phyloP scores from a whole-genome alignment of 2,113 vertebrate genomes.

The Camelus bactrianus region DNA sequence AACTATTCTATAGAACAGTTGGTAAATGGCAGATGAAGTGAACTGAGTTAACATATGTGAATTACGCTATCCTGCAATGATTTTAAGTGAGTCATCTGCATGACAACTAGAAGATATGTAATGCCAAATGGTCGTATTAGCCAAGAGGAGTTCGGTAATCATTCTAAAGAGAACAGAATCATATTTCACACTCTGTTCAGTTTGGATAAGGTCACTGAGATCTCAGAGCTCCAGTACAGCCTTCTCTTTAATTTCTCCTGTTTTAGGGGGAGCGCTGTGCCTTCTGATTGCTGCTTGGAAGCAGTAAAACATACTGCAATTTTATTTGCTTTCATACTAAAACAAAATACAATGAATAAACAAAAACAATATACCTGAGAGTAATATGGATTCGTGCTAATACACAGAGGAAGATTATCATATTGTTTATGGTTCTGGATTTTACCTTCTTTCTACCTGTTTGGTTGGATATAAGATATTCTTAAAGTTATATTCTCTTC shows the following conservation, averaged over 20 bases:
- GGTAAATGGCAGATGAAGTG: conserved; percentile 69
- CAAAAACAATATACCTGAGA: not conserved
- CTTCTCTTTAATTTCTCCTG: not conserved
- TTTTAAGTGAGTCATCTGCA: conserved; percentile 65
- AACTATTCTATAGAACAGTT: conserved; percentile 64
- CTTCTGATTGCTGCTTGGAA: conserved; percentile 51
- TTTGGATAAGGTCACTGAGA: not conserved
- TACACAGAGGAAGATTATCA: not conserved
- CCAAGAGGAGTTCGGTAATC: conserved; percentile 47
- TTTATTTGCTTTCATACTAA: conserved; percentile 24
- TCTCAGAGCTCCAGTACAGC: conserved; percentile 33
- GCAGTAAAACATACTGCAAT: not conserved
- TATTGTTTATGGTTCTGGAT: not conserved
- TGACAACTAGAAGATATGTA: conserved; percentile 66
- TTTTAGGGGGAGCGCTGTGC: not conserved
- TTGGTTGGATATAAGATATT: not conserved
- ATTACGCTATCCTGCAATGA: conserved; percentile 49
- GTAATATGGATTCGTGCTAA: not conserved
- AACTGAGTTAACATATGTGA: conserved; percentile 51
- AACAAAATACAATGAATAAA: conserved; percentile 23
- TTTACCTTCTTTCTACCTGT: conserved; percentile 27
- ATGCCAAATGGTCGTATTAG: conserved; percentile 69
- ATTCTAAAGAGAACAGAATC: conserved; percentile 40
- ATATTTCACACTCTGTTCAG: conserved; percentile 19
- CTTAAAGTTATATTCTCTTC: conserved; percentile 12